Percentiles rank a stretch among this genome's conserved stretches.
phyloP scores from a whole-genome alignment of 2,888 invertebrate species.

The Allacma fusca region DNA sequence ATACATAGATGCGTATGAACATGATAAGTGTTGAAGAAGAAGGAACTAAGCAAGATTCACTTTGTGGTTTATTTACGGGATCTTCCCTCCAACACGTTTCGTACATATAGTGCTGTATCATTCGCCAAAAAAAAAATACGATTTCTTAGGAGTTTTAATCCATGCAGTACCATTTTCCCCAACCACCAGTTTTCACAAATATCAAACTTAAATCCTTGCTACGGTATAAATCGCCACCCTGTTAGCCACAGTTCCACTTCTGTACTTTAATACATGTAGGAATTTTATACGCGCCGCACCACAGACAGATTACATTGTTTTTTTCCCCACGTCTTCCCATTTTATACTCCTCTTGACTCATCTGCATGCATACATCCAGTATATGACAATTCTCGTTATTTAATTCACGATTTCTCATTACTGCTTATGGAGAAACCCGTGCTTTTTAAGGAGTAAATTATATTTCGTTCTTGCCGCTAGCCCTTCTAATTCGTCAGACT shows the following conservation, averaged over 20 bases:
- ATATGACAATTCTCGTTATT: too few species aligned
- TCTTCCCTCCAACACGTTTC: not conserved
- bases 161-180: not conserved
- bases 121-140: not conserved
- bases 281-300: too few species aligned
- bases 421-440: not conserved
- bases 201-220: not conserved
- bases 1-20: not conserved
- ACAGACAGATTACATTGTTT: too few species aligned
- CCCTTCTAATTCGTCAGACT: not conserved
- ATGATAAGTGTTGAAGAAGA: too few species aligned
- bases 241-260: not conserved
- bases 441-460: not conserved
- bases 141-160: not conserved
- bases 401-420: conserved; percentile 12
- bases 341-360: too few species aligned
- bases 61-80: conserved; percentile 9
- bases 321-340: too few species aligned
- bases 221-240: conserved; percentile 1
- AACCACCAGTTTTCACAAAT: not conserved
- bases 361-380: too few species aligned
- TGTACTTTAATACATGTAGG: not conserved
- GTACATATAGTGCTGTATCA: not conserved
- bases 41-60: conserved; percentile 19
- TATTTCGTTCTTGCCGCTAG: not conserved